Evolutionary conservation across 2,113 vertebrate species (phyloP).

Genomic region (Oxygymnocypris stewartii): DNA sequence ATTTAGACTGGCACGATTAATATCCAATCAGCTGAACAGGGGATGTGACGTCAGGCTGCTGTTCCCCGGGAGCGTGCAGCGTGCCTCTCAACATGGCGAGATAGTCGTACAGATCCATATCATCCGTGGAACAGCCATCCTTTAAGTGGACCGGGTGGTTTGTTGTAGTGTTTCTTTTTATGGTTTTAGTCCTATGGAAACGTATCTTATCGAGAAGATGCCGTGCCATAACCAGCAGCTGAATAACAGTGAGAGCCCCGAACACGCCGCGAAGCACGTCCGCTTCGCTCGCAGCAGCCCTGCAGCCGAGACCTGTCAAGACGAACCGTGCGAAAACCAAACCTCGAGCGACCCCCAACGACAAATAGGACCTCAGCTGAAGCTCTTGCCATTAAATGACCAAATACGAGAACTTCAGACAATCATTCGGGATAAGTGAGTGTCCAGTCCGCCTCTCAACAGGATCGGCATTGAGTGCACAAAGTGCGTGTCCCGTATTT

Average conservation of each 20-base stretch:
- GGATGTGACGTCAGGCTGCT: constrained; percentile 37
- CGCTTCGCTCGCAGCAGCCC: constrained; percentile 62
- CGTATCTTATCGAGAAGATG: constrained; percentile 60
- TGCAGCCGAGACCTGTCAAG: constrained; percentile 35
- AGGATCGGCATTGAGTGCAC: neutral
- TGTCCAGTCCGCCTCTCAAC: neutral
- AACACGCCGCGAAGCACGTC: constrained; percentile 62
- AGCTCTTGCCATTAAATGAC: constrained; percentile 82
- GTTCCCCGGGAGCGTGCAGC: constrained; percentile 6
- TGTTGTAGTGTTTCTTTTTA: neutral
- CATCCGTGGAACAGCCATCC: neutral
- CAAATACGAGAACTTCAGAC: constrained; percentile 85
- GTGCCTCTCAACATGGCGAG: constrained; percentile 27
- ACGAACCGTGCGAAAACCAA: constrained; percentile 42
- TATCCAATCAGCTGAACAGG: neutral
- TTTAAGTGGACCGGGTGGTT: neutral
- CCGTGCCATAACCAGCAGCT: constrained; percentile 73
- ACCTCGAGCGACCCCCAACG: neutral
- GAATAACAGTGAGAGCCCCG: constrained; percentile 52
- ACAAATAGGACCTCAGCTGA: constrained; percentile 73
- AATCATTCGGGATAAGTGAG: constrained; percentile 84
- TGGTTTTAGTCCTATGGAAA: constrained; percentile 53
- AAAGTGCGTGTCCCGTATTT: neutral
- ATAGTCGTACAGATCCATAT: neutral
- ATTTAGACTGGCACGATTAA: neutral